Evolutionary conservation across 2,888 invertebrate species (phyloP), one percentile per base, ranked within the genome.

Genomic region (Lochmaea capreae): DNA sequence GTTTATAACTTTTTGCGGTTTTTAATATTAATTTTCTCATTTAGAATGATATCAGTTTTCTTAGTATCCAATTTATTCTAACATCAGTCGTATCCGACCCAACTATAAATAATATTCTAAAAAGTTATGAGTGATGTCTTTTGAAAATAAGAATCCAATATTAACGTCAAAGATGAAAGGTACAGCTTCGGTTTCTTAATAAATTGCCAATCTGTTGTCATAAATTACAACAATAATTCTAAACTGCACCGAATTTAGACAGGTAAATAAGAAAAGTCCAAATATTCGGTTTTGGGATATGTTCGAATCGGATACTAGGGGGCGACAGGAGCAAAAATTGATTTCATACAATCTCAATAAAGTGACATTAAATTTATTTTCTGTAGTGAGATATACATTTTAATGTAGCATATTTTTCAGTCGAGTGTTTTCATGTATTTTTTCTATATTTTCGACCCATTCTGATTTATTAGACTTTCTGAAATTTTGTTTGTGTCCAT

Each of bases 201-300:
- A 72, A 75, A 78, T 78, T 72, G 74, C 70, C 72, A 63, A 71
- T 70, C 76, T 71, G 76, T 77, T 75, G 72, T 71, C 66, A 78
- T 79, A 79, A 79, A 79, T 78, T 77, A 78, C 58, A 67, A 73
- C 73, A 76, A 76, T 79, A 78, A 77, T 76, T 78, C 65, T 74
- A 73, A 76, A 76, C 76, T 72, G 75, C 77, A 78, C 73, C 61
- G 59, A 68, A 76, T 74, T 75, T 66, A 61, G 72, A 79, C 77
- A 80, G 78, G 77, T 77, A 80, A 80, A 77, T 73, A 78, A 76
- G 75, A 77, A 79, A 80, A 77, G 70, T 72, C 76, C 75, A 79
- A 77, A 66, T 71, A 75, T 77, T 72, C 66, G 65, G 75, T 78
- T 76, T 70, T 65, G 72, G 58, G 74, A 33, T 33, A 8, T 33